phyloP scores from a whole-genome alignment of 1,140 invertebrate species.

The Dysdera silvatica region DNA sequence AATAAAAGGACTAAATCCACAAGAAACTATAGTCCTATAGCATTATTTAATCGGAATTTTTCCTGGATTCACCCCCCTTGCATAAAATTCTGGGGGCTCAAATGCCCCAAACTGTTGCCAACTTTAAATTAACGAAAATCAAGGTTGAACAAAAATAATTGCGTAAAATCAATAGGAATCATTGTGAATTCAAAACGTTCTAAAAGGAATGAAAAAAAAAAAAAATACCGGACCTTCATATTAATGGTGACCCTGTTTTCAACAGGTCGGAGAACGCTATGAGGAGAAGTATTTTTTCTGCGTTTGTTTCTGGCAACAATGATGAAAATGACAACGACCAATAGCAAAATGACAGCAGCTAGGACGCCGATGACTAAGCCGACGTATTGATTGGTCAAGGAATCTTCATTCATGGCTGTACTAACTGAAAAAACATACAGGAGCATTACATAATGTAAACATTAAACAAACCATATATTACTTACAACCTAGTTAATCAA shows the following conservation, averaged over 20 bases:
- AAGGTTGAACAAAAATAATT: too few relatives aligned
- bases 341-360: slow-evolving; percentile 60
- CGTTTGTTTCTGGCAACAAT: slow-evolving; percentile 63
- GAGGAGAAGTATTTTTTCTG: slow-evolving; percentile 66
- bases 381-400: slow-evolving; percentile 52
- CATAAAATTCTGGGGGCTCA: too few relatives aligned
- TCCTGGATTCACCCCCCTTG: too few relatives aligned
- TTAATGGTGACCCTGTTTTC: slow-evolving; percentile 53
- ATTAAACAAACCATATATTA: slow-evolving; percentile 1
- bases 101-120: too few relatives aligned
- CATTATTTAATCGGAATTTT: too few relatives aligned
- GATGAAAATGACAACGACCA: slow-evolving; percentile 64
- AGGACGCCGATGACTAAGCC: slow-evolving; percentile 69
- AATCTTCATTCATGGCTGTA: slow-evolving; percentile 52
- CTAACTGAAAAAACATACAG: slow-evolving; percentile 48
- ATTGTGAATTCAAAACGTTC: too few relatives aligned
- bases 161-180: too few relatives aligned
- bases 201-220: slow-evolving; percentile 27
- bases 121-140: too few relatives aligned
- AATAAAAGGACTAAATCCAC: too few relatives aligned
- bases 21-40: too few relatives aligned
- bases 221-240: slow-evolving; percentile 52
- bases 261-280: slow-evolving; percentile 57
- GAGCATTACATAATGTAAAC: background rate
- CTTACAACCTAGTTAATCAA: too few relatives aligned